Evolutionary conservation across 2,113 vertebrate genomes (phyloP).

Genomic region (Trachemys scripta): DNA sequence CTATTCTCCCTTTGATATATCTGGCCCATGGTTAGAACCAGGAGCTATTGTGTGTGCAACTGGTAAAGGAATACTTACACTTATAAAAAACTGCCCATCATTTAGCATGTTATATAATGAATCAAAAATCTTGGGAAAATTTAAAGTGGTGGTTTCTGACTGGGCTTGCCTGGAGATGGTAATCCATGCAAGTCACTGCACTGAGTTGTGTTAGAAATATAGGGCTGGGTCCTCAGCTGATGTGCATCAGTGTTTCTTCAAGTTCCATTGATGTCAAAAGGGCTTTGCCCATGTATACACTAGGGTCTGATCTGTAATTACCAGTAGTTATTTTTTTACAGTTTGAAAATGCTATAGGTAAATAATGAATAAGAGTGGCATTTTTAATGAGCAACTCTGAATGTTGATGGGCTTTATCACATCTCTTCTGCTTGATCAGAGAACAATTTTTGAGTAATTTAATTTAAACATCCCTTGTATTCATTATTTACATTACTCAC

Average conservation of each 20-base stretch:
- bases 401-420: not conserved
- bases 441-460: not conserved
- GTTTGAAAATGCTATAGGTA: not conserved
- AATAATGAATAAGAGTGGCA: not conserved
- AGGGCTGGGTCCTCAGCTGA: not conserved
- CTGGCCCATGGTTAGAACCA: not conserved
- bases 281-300: not conserved
- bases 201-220: not conserved
- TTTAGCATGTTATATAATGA: not conserved
- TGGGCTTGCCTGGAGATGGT: not conserved
- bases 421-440: not conserved
- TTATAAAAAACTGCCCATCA: not conserved
- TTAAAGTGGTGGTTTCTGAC: not conserved
- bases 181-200: not conserved
- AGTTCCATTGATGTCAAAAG: not conserved
- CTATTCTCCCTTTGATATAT: not conserved
- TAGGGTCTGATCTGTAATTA: not conserved
- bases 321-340: not conserved
- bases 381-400: not conserved
- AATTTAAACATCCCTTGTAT: not conserved
- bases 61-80: not conserved
- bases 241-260: not conserved
- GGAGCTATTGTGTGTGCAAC: not conserved
- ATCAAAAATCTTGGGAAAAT: not conserved
- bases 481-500: not conserved